Evolutionary conservation across 2,113 vertebrate genomes (phyloP).

Genomic region (Rallus limicola): DNA sequence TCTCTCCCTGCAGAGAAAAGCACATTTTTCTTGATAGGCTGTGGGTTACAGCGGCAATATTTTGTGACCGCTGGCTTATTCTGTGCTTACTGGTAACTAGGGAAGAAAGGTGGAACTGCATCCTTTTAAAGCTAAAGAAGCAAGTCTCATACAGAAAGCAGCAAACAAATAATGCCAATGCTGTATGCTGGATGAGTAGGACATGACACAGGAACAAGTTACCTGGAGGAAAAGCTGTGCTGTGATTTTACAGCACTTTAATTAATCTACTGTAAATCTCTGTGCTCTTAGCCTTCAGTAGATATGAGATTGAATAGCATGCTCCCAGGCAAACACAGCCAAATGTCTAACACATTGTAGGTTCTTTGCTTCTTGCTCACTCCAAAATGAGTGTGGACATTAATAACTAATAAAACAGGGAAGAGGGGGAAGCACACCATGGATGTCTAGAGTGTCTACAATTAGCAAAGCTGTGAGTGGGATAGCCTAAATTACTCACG

Average conservation of each 20-base stretch:
- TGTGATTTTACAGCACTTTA: not conserved
- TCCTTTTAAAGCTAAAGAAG: not conserved
- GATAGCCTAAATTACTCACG: not conserved
- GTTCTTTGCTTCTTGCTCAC: not conserved
- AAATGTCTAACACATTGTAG: not conserved
- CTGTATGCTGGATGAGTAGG: not conserved
- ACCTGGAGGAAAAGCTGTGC: not conserved
- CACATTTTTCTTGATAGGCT: not conserved
- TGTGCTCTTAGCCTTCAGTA: not conserved
- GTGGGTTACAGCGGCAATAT: not conserved
- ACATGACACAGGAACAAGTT: not conserved
- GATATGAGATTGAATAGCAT: not conserved
- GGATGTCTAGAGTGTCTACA: not conserved
- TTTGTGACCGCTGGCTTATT: not conserved
- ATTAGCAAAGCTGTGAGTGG: not conserved
- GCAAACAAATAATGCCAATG: not conserved
- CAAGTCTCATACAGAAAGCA: not conserved
- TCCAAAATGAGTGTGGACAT: not conserved
- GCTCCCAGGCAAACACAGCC: not conserved
- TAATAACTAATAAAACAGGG: not conserved
- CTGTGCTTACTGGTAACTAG: not conserved
- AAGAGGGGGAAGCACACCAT: not conserved
- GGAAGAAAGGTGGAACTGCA: not conserved
- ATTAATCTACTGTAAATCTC: not conserved
- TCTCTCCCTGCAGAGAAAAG: not conserved